phyloP scores from a whole-genome alignment of 2,888 invertebrate species.

The Volucella inflata region DNA sequence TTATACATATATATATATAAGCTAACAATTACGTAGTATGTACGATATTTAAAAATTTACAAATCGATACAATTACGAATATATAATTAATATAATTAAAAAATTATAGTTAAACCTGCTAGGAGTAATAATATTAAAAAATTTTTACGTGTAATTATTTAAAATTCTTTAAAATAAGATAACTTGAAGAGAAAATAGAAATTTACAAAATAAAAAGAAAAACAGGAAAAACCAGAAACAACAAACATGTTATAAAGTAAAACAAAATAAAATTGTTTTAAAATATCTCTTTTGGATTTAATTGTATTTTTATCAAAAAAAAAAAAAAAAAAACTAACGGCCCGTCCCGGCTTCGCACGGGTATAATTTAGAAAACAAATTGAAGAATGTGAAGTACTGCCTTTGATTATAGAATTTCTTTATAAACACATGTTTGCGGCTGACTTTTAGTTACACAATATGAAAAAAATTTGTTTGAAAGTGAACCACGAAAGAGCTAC shows the following conservation, averaged over 20 bases:
- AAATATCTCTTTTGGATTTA: constrained; percentile 37
- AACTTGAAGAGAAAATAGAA: constrained; percentile 16
- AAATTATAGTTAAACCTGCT: constrained; percentile 64
- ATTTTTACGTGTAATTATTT: constrained; percentile 71
- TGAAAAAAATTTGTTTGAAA: too few species aligned
- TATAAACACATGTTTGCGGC: too few species aligned
- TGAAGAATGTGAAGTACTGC: too few species aligned
- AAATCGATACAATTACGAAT: constrained; percentile 37
- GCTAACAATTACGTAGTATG: constrained; percentile 33
- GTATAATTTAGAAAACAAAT: too few species aligned
- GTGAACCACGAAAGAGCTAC: too few species aligned
- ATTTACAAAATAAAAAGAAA: background rate
- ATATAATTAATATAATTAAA: constrained; percentile 31
- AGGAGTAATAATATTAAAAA: constrained; percentile 64
- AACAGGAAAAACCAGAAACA: constrained; percentile 31
- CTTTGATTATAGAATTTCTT: too few species aligned
- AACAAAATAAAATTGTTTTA: constrained; percentile 74
- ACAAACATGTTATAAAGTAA: constrained; percentile 66
- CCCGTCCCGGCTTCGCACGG: too few species aligned
- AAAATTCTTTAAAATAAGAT: constrained; percentile 43
- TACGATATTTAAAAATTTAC: constrained; percentile 48
- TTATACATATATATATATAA: constrained; percentile 42
- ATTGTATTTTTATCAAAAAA: background rate
- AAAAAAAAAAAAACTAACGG: background rate
- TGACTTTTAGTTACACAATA: too few species aligned